These are phyloP conservation scores for Muscicapa striata DNA, from an alignment of 2,797 vertebrate species.

Conservation along the genomic window DNA sequence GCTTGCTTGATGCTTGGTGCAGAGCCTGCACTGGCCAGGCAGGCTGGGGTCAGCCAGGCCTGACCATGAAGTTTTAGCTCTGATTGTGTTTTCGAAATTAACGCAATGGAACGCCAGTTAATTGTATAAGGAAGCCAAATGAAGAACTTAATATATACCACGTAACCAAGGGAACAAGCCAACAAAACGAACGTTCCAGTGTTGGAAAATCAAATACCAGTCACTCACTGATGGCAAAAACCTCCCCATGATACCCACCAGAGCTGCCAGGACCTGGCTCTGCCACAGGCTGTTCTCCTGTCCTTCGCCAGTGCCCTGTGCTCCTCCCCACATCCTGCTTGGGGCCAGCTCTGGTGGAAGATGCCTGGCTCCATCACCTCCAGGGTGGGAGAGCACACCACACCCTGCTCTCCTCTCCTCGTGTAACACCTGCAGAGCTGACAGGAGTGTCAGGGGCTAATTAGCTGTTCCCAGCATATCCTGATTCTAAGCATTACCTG, in stretches of 20 bases:
- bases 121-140: conserved; percentile 43
- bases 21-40: background rate
- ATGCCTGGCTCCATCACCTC: background rate
- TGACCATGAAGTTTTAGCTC: background rate
- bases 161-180: conserved; percentile 56
- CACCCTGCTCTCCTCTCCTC: background rate
- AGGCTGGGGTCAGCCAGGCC: background rate
- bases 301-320: rapidly evolving
- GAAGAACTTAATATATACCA: conserved; percentile 49
- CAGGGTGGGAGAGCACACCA: background rate
- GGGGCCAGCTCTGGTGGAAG: background rate
- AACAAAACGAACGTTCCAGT: conserved; percentile 1
- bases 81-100: background rate
- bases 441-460: background rate
- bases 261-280: background rate
- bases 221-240: background rate
- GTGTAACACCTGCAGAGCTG: background rate
- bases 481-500: background rate
- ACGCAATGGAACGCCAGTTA: background rate
- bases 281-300: background rate
- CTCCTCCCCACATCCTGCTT: background rate
- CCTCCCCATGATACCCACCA: background rate
- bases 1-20: rapidly evolving
- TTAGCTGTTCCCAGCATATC: background rate
- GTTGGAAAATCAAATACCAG: background rate